Percentiles rank a stretch among this genome's conserved stretches.
Conservation (phyloP, 64 coral and sea anemone genomes). For the Platygyra sinensis region DNA sequence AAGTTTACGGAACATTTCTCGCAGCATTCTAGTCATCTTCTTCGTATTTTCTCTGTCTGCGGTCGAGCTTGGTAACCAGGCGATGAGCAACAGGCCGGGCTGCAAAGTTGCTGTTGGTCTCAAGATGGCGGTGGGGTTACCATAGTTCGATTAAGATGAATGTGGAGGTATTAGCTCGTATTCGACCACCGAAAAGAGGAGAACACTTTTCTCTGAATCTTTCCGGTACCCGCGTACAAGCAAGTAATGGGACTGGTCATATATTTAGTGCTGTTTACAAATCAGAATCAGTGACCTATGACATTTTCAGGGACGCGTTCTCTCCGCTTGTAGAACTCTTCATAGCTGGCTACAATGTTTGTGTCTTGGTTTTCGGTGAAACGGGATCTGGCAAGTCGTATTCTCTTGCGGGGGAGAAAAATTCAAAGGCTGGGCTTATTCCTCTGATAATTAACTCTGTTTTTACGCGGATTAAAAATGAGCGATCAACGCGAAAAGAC, state of each 20-base stretch:
- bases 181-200: conserved; percentile 71
- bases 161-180: conserved; percentile 84
- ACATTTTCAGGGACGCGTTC: conserved; percentile 82
- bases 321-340: conserved; percentile 69
- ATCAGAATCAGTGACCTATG: conserved; percentile 41
- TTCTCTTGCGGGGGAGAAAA: conserved; percentile 83
- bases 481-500: conserved; percentile 16
- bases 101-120: not conserved
- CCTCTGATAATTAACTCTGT: conserved; percentile 75
- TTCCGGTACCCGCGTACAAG: conserved; percentile 80
- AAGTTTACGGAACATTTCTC: not conserved
- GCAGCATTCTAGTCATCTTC: not conserved
- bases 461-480: conserved; percentile 61
- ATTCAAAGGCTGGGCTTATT: conserved; percentile 74
- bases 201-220: conserved; percentile 60
- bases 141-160: conserved; percentile 36
- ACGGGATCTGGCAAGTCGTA: conserved; percentile 85
- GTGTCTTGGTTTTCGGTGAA: conserved; percentile 73
- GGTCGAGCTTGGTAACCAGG: not conserved
- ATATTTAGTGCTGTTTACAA: conserved; percentile 78
- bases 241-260: conserved; percentile 59
- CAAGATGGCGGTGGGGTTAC: not conserved
- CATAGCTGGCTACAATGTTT: conserved; percentile 81
- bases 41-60: not conserved
- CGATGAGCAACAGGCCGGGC: not conserved